Evolutionary conservation across 2,888 invertebrate genomes (phyloP).

Genomic region (Parnassius mnemosyne): DNA sequence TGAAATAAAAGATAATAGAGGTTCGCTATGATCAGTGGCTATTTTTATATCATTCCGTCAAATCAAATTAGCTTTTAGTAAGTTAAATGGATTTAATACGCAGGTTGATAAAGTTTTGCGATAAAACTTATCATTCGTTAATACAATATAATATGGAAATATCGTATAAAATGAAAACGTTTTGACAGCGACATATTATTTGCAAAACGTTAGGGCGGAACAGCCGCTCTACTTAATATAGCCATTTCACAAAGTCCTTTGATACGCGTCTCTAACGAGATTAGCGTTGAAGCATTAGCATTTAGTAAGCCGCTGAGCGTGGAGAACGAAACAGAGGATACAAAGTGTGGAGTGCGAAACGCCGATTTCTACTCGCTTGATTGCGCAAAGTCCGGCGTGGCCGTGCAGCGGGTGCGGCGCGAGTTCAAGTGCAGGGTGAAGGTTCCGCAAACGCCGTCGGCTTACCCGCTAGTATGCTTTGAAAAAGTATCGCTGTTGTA

Average conservation of each 20-base stretch:
- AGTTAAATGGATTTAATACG: no score
- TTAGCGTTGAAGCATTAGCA: conserved; percentile 15
- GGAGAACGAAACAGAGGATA: conserved; percentile 3
- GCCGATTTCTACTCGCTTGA: conserved; percentile 55
- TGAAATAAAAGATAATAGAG: conserved; percentile 27
- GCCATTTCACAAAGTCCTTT: no score
- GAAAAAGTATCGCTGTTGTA: conserved; percentile 18
- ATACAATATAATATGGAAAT: no score
- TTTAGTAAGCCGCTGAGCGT: conserved; percentile 1
- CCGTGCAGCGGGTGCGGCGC: conserved; percentile 37
- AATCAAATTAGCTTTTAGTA: no score
- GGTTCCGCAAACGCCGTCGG: conserved; percentile 49
- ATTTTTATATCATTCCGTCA: no score
- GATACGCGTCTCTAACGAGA: conserved; percentile 13
- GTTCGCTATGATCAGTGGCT: conserved; percentile 2
- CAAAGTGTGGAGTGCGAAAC: conserved; percentile 29
- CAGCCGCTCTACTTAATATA: no score
- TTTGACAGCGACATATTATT: no score
- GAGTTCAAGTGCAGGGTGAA: conserved; percentile 79
- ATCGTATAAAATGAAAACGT: no score
- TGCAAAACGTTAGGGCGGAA: no score
- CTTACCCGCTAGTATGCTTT: conserved; percentile 10
- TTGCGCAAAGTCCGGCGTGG: conserved; percentile 56
- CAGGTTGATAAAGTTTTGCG: no score
- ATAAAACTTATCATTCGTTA: no score